phyloP scores from a whole-genome alignment of 2,888 invertebrate species.

The Drosophila fungiperda region DNA sequence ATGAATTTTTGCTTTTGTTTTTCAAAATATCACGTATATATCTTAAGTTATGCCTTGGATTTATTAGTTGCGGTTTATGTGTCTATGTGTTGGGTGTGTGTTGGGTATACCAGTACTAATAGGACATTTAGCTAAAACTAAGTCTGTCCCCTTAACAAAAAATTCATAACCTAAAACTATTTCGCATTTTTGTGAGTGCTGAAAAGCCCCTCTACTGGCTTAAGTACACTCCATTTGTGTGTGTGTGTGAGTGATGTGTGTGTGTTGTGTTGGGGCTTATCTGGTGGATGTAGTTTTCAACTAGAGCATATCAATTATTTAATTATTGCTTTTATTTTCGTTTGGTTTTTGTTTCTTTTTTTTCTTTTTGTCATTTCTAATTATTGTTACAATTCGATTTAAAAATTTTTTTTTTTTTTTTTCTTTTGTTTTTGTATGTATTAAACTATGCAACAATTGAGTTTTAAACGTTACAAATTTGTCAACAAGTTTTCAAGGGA shows the following conservation, averaged over 20 bases:
- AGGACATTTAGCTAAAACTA: slow-evolving; percentile 12
- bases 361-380: slow-evolving; percentile 53
- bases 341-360: slow-evolving; percentile 42
- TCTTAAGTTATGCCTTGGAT: slow-evolving; percentile 79
- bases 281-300: slow-evolving; percentile 69
- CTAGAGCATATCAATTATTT: slow-evolving; percentile 73
- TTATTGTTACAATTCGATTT: slow-evolving; percentile 79
- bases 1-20: slow-evolving; percentile 76
- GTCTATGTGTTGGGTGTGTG: slow-evolving; percentile 15
- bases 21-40: slow-evolving; percentile 82
- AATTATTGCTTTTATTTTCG: slow-evolving; percentile 80
- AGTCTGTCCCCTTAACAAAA: slow-evolving; percentile 9
- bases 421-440: slow-evolving; percentile 16
- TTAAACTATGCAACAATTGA: slow-evolving; percentile 78
- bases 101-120: slow-evolving; percentile 33
- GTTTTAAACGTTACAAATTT: slow-evolving; percentile 64
- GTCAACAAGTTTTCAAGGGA: slow-evolving; percentile 64
- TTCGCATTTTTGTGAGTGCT: slow-evolving; percentile 8
- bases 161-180: slow-evolving; percentile 21
- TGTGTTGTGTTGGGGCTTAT: slow-evolving; percentile 25
- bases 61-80: slow-evolving; percentile 60
- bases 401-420: slow-evolving; percentile 60
- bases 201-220: slow-evolving; percentile 37
- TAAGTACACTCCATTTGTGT: slow-evolving; percentile 41
- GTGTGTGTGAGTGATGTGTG: slow-evolving; percentile 8